A percentile compares a stretch with the other conserved stretches of the same genome.
phyloP scores from a whole-genome alignment of 2,113 vertebrate genomes.

The Lampris megalopsis region DNA sequence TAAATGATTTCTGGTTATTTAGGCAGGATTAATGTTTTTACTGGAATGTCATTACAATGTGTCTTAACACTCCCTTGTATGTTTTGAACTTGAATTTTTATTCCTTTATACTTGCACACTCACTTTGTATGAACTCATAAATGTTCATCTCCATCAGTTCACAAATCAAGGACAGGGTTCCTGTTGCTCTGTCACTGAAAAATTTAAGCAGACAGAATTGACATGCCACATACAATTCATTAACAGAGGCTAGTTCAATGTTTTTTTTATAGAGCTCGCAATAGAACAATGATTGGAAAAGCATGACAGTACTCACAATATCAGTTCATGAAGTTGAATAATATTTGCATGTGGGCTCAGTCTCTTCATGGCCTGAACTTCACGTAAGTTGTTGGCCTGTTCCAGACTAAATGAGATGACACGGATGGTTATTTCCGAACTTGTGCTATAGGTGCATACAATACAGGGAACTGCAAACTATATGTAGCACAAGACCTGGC shows the following conservation, averaged over 20 bases:
- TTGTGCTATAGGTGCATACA: background rate
- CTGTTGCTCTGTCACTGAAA: constrained; percentile 88
- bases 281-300: background rate
- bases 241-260: background rate
- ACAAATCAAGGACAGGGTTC: constrained; percentile 88
- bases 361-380: constrained; percentile 78
- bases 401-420: constrained; percentile 61
- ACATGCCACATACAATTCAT: background rate
- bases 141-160: constrained; percentile 96
- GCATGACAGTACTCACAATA: constrained; percentile 76
- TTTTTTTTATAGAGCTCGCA: background rate
- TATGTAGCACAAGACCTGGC: background rate
- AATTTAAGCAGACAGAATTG: constrained; percentile 27
- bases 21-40: too few species aligned
- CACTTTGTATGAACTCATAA: constrained; percentile 91
- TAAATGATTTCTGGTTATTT: too few species aligned
- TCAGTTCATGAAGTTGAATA: constrained; percentile 78
- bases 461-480: too few species aligned
- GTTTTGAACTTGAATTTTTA: too few species aligned
- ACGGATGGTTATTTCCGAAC: background rate
- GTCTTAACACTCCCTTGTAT: too few species aligned
- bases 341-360: constrained; percentile 77
- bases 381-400: constrained; percentile 76
- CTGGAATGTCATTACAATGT: too few species aligned
- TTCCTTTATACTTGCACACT: background rate